phyloP scores from a whole-genome alignment of 2,888 invertebrate genomes.

The Stictocephala bisonia region DNA sequence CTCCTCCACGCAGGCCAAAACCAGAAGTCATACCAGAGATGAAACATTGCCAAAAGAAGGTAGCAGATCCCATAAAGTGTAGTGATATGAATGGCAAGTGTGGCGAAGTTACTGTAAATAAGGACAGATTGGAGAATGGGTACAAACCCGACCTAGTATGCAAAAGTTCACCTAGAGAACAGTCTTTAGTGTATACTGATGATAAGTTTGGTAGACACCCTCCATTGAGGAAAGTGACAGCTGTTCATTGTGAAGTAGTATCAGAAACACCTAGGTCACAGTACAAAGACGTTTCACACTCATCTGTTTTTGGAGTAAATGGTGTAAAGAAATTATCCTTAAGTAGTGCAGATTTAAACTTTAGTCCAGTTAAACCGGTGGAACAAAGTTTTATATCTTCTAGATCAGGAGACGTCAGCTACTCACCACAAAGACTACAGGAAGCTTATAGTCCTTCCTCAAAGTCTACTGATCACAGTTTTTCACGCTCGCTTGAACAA shows the following conservation, averaged over 20 bases:
- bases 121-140: slow-evolving; percentile 9
- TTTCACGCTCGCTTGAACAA: slow-evolving; percentile 18
- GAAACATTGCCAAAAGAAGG: slow-evolving; percentile 1
- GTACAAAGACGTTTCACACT: slow-evolving; percentile 37
- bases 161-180: slow-evolving; percentile 43
- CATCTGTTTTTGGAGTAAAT: slow-evolving; percentile 43
- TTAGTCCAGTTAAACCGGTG: slow-evolving; percentile 14
- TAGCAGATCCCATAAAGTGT: slow-evolving; percentile 22
- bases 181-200: slow-evolving; percentile 45
- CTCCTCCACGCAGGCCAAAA: slow-evolving; percentile 56
- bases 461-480: slow-evolving; percentile 22
- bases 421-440: slow-evolving; percentile 37
- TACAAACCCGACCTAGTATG: slow-evolving; percentile 47
- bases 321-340: slow-evolving; percentile 40
- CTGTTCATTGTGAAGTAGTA: slow-evolving; percentile 52
- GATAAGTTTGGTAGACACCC: slow-evolving; percentile 54
- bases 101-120: background rate
- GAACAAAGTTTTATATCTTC: slow-evolving; percentile 42
- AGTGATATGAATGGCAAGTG: slow-evolving; percentile 40
- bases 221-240: slow-evolving; percentile 54
- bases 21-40: slow-evolving; percentile 44
- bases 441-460: slow-evolving; percentile 18
- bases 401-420: slow-evolving; percentile 27
- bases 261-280: slow-evolving; percentile 32
- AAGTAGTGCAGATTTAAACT: slow-evolving; percentile 44